These are phyloP conservation scores for Phenacoccus solenopsis DNA, from an alignment of 1,140 invertebrate species.

Conservation along the genomic window DNA sequence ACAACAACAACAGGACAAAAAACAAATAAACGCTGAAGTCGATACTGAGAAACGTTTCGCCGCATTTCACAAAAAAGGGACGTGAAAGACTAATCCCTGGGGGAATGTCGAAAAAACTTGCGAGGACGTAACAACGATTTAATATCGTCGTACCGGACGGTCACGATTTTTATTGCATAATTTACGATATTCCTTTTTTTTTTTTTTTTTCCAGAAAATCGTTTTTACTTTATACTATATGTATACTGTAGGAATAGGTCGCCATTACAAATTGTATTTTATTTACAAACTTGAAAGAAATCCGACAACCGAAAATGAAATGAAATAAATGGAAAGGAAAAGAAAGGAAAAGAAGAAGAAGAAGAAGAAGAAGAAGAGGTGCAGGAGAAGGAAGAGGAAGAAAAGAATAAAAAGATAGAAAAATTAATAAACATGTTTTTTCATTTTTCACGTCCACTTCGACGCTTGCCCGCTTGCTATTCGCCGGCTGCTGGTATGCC, in stretches of 20 bases:
- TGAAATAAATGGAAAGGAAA: too few species aligned
- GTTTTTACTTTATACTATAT: neutral
- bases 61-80: conserved; percentile 7
- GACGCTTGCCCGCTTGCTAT: too few species aligned
- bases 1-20: neutral
- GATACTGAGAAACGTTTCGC: conserved; percentile 16
- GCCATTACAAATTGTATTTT: neutral
- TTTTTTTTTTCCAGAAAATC: conserved; percentile 5
- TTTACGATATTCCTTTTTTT: conserved; percentile 5
- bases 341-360: too few species aligned
- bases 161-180: conserved; percentile 15
- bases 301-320: neutral
- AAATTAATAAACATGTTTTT: too few species aligned
- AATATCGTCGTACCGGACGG: conserved; percentile 9
- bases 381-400: too few species aligned
- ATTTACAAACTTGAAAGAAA: neutral
- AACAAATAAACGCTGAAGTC: conserved; percentile 12
- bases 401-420: too few species aligned
- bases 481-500: too few species aligned
- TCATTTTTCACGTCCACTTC: too few species aligned
- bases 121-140: conserved; percentile 17
- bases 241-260: neutral
- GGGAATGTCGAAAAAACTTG: conserved; percentile 14
- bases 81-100: conserved; percentile 9
- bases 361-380: too few species aligned